Base-by-base conservation (phyloP, 2,888 invertebrate genomes). In the Tetragnatha montana region DNA sequence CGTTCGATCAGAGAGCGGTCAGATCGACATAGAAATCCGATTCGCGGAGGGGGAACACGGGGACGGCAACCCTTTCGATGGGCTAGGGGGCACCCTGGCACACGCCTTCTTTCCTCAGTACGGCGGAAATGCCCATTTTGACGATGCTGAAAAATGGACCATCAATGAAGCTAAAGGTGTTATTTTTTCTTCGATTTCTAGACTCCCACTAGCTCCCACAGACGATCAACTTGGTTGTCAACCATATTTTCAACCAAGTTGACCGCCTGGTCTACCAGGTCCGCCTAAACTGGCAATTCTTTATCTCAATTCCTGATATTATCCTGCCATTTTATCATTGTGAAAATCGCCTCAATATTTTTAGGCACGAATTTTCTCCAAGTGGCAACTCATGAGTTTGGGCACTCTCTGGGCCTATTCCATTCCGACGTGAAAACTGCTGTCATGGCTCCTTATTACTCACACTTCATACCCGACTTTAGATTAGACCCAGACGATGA, bases 41-140 rank as follows among this genome's bases (percentile, higher is more conserved):
- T 98, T 98, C 93, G 98, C 97, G 93, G 95, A 95, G 91, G 96
- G 97, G 87, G 97, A 98, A 93, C 98, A 98, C 93, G 98, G 98
- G 0, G 98, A 98, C 93, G 98, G 98, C 3, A 98, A 98, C 94
- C 97, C 98, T 8, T 98, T 99, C 93, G 98, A 99, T 93, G 98
- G 98, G 60, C 97, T 97, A 78, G 98, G 93, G 14, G 84, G 91
- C 92, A 98, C 98, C 89, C 95, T 98, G 91, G 98, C 98, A 19
- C 98, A 98, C 93, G 98, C 98, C 73, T 99, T 97, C 93, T 98
- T 98, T 94, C 98, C 99, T 0, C 96, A 97, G 14, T 99, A 98
- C 93, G 99, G 99, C 49, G 99, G 99, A 14, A 98, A 98, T 93
- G 98, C 98, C 69, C 99, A 99, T 94, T 99, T 99, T 93, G 99